A percentile compares a stretch with the other conserved stretches of the same genome.
Evolutionary conservation across 2,113 vertebrate species (phyloP).

Genomic region (Lamprologus tigripictilis): DNA sequence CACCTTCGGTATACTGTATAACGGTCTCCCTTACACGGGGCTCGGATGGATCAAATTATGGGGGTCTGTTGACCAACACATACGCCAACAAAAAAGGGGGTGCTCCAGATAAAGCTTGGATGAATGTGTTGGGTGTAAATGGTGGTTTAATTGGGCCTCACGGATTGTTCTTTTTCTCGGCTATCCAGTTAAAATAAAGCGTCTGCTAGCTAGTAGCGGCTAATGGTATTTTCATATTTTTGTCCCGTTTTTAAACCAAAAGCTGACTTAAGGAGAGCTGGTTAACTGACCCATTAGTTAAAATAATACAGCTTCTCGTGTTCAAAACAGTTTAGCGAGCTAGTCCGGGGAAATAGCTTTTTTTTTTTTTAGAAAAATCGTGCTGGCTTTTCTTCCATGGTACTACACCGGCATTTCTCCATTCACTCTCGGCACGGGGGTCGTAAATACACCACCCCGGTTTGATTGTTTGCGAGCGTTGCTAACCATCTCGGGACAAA

Average conservation of each 20-base stretch:
- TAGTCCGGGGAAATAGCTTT: background rate
- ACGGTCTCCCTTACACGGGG: slow-evolving; percentile 6
- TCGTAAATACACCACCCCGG: background rate
- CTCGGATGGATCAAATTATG: background rate
- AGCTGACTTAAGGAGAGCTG: background rate
- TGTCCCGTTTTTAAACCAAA: background rate
- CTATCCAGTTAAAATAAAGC: slow-evolving; percentile 29
- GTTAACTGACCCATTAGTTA: background rate
- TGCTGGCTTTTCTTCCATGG: background rate
- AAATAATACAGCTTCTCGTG: background rate
- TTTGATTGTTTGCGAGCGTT: background rate
- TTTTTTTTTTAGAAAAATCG: background rate
- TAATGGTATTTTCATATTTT: background rate
- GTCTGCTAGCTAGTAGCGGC: background rate
- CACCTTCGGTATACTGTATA: slow-evolving; percentile 3
- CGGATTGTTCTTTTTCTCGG: slow-evolving; percentile 22
- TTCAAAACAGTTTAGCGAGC: background rate
- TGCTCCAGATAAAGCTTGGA: background rate
- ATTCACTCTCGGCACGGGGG: background rate
- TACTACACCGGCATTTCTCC: slow-evolving; percentile 30
- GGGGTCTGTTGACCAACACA: background rate
- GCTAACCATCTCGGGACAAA: background rate
- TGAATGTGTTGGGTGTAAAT: background rate
- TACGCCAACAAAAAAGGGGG: background rate
- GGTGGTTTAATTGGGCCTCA: slow-evolving; percentile 42